Percentiles rank a stretch among this genome's conserved stretches.
These are phyloP conservation scores for Antennarius striatus DNA, from an alignment of 2,113 vertebrate genomes.

Conservation along the genomic window DNA sequence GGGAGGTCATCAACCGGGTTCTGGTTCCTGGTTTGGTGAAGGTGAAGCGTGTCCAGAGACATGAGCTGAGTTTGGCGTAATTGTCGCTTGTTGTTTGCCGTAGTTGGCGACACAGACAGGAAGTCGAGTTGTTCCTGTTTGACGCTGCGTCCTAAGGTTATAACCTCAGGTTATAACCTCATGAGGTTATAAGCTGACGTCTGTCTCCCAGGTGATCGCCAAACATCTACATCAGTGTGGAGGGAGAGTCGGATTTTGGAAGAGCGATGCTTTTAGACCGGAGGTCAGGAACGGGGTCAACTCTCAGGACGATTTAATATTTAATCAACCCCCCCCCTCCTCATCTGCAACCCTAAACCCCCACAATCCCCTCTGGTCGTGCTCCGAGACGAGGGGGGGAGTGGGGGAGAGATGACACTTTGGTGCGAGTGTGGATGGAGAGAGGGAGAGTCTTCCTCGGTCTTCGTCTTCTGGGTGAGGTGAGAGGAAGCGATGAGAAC, in stretches of 20 bases:
- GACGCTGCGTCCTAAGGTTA: too few species aligned
- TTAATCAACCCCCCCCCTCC: constrained; percentile 55
- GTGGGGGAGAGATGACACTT: constrained; percentile 29
- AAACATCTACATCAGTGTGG: constrained; percentile 7
- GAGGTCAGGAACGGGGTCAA: constrained; percentile 53
- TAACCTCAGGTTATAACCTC: too few species aligned
- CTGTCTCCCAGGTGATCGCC: too few species aligned
- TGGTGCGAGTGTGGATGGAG: constrained; percentile 27
- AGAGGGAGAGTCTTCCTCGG: too few species aligned
- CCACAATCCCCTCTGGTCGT: constrained; percentile 47
- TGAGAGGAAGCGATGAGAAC: constrained; percentile 31
- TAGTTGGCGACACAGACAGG: too few species aligned
- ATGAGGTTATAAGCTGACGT: too few species aligned
- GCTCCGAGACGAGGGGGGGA: constrained; percentile 25
- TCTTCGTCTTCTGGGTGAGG: constrained; percentile 15
- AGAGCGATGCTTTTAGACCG: constrained; percentile 25
- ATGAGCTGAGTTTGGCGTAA: too few species aligned
- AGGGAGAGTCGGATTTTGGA: constrained; percentile 7
- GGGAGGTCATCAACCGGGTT: constrained; percentile 57
- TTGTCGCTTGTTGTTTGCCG: too few species aligned
- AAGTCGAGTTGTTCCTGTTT: too few species aligned
- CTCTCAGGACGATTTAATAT: constrained; percentile 72
- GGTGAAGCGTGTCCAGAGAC: too few species aligned
- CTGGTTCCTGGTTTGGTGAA: background rate
- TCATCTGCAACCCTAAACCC: constrained; percentile 60